A percentile compares a stretch with the other conserved stretches of the same genome.
Conservation (phyloP, 1,140 invertebrate species). For the Drosophila hydei region DNA sequence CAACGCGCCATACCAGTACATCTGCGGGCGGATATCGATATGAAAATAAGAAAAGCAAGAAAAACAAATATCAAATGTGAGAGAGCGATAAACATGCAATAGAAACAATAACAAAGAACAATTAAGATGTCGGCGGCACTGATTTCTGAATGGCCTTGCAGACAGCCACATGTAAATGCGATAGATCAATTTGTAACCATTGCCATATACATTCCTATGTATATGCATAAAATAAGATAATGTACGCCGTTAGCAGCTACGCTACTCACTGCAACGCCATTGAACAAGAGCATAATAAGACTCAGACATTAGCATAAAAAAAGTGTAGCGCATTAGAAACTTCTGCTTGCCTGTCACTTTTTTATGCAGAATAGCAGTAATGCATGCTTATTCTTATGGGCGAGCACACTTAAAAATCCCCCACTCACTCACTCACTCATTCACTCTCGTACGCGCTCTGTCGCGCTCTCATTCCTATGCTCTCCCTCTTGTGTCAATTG, state of each 20-base stretch:
- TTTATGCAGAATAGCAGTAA: neutral
- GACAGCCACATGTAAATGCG: neutral
- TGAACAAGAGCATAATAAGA: too few relatives aligned
- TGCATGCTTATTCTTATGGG: neutral
- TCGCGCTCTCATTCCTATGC: constrained; percentile 2
- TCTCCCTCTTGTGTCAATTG: neutral
- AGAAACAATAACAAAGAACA: neutral
- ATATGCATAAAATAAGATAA: neutral
- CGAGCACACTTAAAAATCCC: neutral
- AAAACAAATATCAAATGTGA: neutral
- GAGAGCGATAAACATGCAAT: neutral
- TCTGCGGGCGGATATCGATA: constrained; percentile 40
- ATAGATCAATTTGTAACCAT: neutral
- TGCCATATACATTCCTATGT: neutral
- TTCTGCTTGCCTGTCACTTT: neutral
- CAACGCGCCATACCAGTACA: constrained; percentile 66
- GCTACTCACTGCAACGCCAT: neutral
- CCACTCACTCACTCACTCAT: neutral
- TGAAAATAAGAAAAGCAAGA: neutral
- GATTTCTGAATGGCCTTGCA: neutral
- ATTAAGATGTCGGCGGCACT: neutral
- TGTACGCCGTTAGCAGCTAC: too few relatives aligned
- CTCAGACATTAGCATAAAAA: neutral
- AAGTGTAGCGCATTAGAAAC: neutral
- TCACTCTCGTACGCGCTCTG: neutral